These are phyloP conservation scores for Dascyllus trimaculatus DNA, from an alignment of 2,113 vertebrate genomes.

Conservation along the genomic window DNA sequence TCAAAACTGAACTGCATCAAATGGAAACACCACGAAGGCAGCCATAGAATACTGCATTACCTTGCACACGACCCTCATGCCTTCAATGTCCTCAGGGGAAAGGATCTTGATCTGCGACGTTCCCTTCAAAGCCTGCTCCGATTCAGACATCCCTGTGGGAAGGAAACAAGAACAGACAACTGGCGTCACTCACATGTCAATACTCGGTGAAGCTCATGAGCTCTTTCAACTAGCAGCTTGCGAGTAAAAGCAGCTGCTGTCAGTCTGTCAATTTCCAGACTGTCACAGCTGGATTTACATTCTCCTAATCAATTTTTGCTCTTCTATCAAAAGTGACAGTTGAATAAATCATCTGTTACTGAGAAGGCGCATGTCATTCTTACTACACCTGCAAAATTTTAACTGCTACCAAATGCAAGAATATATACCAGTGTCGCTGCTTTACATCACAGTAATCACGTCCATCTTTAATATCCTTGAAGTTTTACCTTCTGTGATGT, in stretches of 20 bases:
- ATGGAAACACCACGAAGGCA: neutral
- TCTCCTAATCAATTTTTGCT: constrained; percentile 11
- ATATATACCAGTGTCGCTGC: accelerated
- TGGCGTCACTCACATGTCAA: constrained; percentile 31
- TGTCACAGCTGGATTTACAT: constrained; percentile 10
- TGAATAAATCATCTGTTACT: constrained; percentile 2
- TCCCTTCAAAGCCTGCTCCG: constrained; percentile 97
- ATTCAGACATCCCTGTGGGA: constrained; percentile 94
- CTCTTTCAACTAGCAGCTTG: neutral
- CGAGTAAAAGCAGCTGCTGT: constrained; percentile 26
- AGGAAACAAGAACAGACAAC: constrained; percentile 31
- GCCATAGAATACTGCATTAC: constrained; percentile 75
- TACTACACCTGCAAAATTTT: neutral
- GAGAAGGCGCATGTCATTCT: neutral
- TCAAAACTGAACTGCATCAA: constrained; percentile 2
- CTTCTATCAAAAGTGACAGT: neutral
- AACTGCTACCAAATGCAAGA: neutral
- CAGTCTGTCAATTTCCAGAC: constrained; percentile 9
- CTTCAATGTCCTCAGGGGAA: constrained; percentile 94
- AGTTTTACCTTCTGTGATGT: constrained; percentile 51
- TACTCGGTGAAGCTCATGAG: constrained; percentile 8
- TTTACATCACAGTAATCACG: constrained; percentile 1
- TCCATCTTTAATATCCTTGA: neutral
- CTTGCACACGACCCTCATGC: constrained; percentile 94
- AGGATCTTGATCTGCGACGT: constrained; percentile 98